Conservation (phyloP, 2,113 vertebrate genomes). For the Charadrius vociferus region DNA sequence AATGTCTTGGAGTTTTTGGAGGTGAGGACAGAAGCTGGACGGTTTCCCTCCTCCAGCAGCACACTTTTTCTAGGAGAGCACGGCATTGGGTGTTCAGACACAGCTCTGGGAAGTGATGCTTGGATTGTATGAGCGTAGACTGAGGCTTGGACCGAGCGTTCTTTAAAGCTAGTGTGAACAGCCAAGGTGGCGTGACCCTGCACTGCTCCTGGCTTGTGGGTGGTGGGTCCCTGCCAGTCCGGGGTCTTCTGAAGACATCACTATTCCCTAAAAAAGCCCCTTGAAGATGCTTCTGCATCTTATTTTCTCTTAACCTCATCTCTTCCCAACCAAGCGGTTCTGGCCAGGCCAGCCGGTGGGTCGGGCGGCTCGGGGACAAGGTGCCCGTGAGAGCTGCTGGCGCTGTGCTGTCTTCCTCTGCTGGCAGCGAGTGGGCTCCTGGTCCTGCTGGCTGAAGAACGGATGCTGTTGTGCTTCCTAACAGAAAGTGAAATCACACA, state of each 20-base stretch:
- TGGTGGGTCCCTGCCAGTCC: background rate
- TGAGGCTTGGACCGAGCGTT: background rate
- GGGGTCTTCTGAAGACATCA: background rate
- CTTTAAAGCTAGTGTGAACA: background rate
- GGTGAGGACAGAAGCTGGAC: background rate
- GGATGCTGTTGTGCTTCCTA: too few relatives aligned
- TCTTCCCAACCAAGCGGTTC: too few relatives aligned
- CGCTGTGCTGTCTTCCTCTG: too few relatives aligned
- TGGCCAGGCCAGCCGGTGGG: too few relatives aligned
- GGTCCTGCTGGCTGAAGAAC: too few relatives aligned
- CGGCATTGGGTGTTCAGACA: background rate
- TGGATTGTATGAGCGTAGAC: fast-evolving
- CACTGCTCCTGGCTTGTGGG: background rate
- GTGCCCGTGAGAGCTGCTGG: too few relatives aligned
- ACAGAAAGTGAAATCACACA: too few relatives aligned
- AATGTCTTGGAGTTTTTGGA: background rate
- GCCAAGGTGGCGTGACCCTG: fast-evolving
- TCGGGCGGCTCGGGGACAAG: too few relatives aligned
- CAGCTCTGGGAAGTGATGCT: background rate
- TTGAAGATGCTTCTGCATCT: too few relatives aligned
- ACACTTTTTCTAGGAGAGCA: background rate
- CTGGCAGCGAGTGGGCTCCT: too few relatives aligned
- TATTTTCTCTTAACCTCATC: too few relatives aligned
- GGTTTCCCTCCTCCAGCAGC: background rate
- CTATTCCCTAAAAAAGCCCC: too few relatives aligned